These are phyloP conservation scores for Parambassis ranga DNA, from an alignment of 2,797 vertebrate species.

Conservation along the genomic window DNA sequence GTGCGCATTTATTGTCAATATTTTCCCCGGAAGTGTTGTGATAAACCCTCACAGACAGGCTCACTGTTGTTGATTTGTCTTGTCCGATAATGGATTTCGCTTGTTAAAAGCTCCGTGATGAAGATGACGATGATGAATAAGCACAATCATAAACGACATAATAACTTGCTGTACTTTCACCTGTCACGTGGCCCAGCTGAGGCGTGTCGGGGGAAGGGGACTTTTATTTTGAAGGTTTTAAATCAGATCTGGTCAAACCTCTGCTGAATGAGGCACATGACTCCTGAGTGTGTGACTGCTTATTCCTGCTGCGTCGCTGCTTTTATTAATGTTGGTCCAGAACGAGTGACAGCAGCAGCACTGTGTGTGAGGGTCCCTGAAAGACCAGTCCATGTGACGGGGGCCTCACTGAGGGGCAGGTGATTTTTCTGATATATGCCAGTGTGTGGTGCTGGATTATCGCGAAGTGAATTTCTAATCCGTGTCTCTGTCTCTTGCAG, in stretches of 20 bases:
- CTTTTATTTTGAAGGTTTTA: not conserved
- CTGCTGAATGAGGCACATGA: constrained; percentile 55
- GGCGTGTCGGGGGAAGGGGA: too few relatives aligned
- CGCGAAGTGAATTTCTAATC: too few relatives aligned
- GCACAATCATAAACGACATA: too few relatives aligned
- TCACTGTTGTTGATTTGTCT: too few relatives aligned
- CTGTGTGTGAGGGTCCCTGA: not conserved
- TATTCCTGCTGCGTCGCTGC: not conserved
- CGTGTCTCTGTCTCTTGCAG: constrained; percentile 2
- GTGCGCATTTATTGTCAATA: too few relatives aligned
- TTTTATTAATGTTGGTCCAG: not conserved
- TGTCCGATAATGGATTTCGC: too few relatives aligned
- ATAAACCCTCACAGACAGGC: too few relatives aligned
- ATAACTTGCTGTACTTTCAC: too few relatives aligned
- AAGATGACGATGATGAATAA: too few relatives aligned
- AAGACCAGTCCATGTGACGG: constrained; percentile 7
- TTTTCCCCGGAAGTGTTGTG: too few relatives aligned
- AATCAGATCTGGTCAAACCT: not conserved
- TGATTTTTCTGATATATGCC: not conserved
- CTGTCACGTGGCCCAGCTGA: too few relatives aligned
- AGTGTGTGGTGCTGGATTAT: constrained; percentile 33
- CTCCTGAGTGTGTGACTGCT: constrained; percentile 4
- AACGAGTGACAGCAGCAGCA: not conserved
- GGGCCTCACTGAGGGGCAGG: not conserved
- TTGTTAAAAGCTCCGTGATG: too few relatives aligned